Base-by-base conservation (phyloP, 53 echinoderm and acorn worm genomes). In the Patiria pectinifera region DNA sequence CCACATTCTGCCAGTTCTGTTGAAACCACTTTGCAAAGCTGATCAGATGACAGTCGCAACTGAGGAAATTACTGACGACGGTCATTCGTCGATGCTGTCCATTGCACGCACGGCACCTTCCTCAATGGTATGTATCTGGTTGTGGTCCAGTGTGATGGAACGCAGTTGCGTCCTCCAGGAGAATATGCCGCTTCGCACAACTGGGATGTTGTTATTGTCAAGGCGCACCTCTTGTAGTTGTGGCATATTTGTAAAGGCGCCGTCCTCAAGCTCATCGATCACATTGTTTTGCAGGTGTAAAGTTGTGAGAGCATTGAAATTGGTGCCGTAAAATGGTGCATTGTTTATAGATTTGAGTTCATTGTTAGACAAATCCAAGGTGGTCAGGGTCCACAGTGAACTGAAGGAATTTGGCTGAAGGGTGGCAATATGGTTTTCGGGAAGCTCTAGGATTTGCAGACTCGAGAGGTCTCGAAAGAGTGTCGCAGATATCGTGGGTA, bases 11-110 rank as follows among this genome's bases (percentile, higher is more conserved):
- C 7, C 85, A 75, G 74, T 99, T 95, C 86, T 47, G 43, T 69
- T 91, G 89, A 58, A 99, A 83, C 97, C 97, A 99, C 62, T 91
- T 89, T n/a, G 92, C 92, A 92, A 99, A 99, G 21, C 90, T 84
- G 26, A 71, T 26, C 85, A 99, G 74, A 10, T 95, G 91, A 76
- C 99, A 99, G 82, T 99, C 99, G 62, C 99, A 99, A 21, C 92
- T 97, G 22, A 97, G 86, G 59, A 82, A 89, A 47, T 92, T 96
- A 59, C 93, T 95, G 49, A 94, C 85, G 6, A 97, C 82, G 21
- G 96, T 95, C n/a, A 99, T 84, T 44, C 93, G 92, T 90, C 79
- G 1, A 99, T 70, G n/a, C 85, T 69, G 2, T 48, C 44, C 49
- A 99, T 69, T 7, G 93, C 85, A 0, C 66, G 81, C 48, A 99